Evolutionary conservation across 2,797 vertebrate species (phyloP).

Genomic region (Microchirus variegatus): DNA sequence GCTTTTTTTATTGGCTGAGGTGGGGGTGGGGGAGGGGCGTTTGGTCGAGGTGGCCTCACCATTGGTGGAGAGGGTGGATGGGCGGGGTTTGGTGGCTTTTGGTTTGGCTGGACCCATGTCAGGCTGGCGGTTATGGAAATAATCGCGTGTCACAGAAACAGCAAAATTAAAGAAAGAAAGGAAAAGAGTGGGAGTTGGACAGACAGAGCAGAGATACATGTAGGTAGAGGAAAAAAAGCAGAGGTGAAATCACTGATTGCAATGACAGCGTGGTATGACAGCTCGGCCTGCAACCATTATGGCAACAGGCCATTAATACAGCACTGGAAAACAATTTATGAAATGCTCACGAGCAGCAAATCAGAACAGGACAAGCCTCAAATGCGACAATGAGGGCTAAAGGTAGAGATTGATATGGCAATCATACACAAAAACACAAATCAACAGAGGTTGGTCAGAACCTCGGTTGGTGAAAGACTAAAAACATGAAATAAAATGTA

Average conservation of each 20-base stretch:
- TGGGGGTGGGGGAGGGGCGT: conserved; percentile 79
- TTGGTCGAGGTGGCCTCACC: conserved; percentile 81
- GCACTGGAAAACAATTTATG: conserved; percentile 15
- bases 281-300: conserved; percentile 30
- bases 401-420: no score
- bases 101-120: conserved; percentile 83
- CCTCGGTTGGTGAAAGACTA: no score
- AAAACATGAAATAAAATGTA: no score
- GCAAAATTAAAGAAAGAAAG: conserved; percentile 5
- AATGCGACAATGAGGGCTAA: no score
- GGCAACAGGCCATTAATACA: conserved; percentile 29
- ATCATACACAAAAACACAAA: no score
- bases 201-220: not conserved
- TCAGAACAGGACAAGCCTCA: no score
- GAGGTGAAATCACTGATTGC: conserved; percentile 44
- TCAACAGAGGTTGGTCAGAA: no score
- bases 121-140: conserved; percentile 77
- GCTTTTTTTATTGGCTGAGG: conserved; percentile 87
- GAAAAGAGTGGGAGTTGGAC: not conserved
- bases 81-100: conserved; percentile 84
- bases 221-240: conserved; percentile 24
- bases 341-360: not conserved
- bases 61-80: conserved; percentile 79
- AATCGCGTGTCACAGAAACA: conserved; percentile 42
- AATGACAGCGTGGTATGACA: conserved; percentile 51